Conservation (phyloP, 2,888 invertebrate genomes). For the Calliopum simillimum region DNA sequence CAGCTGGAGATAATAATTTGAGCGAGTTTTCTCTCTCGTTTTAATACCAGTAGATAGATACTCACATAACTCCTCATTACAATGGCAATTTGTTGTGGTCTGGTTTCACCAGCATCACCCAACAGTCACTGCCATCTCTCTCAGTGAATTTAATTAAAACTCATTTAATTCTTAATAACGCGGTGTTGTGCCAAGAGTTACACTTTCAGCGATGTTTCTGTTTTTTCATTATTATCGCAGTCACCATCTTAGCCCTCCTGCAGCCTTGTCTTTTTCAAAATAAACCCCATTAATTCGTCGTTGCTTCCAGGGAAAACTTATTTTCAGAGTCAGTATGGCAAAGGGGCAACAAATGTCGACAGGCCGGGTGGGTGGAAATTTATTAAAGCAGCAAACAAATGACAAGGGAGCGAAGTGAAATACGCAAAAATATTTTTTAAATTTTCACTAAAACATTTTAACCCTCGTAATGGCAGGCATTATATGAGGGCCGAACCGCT, state of each 20-base stretch:
- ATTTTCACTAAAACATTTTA: background rate
- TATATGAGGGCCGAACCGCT: background rate
- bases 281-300: background rate
- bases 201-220: background rate
- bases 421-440: background rate
- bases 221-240: background rate
- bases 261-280: background rate
- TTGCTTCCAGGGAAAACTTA: background rate
- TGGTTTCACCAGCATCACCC: background rate
- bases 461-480: constrained; percentile 8
- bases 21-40: too few relatives aligned
- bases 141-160: constrained; percentile 19
- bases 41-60: too few relatives aligned
- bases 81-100: too few relatives aligned
- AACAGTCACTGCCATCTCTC: background rate
- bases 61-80: too few relatives aligned
- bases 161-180: constrained; percentile 13
- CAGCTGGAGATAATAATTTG: too few relatives aligned
- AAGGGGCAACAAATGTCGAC: constrained; percentile 9
- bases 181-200: background rate
- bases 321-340: background rate
- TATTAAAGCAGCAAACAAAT: background rate
- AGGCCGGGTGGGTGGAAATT: constrained; percentile 1
- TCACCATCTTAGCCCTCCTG: background rate
- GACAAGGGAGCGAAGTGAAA: background rate